Percentiles rank a stretch among this genome's conserved stretches.
Evolutionary conservation across 2,113 vertebrate genomes (phyloP).

Genomic region (Pteruthius melanotis): DNA sequence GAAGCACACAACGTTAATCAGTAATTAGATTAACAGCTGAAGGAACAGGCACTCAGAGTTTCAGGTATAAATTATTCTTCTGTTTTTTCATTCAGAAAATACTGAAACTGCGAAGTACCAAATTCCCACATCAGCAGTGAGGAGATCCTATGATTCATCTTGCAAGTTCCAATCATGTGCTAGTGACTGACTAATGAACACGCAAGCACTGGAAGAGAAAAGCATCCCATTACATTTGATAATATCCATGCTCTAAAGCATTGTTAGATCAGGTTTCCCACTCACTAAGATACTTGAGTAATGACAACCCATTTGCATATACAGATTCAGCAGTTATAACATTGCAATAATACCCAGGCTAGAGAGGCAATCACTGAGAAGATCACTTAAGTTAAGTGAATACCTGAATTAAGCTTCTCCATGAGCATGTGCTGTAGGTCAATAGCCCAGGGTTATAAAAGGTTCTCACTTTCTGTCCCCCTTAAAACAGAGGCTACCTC

Average conservation of each 20-base stretch:
- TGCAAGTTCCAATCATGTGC: background rate
- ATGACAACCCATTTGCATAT: background rate
- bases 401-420: slow-evolving; percentile 35
- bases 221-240: background rate
- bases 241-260: background rate
- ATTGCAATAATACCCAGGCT: background rate
- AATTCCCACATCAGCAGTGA: background rate
- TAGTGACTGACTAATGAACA: background rate
- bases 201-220: background rate
- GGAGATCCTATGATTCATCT: background rate
- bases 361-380: background rate
- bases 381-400: background rate
- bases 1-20: background rate
- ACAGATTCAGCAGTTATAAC: background rate
- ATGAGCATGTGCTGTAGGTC: background rate
- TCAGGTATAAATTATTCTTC: background rate
- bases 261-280: background rate
- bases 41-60: background rate
- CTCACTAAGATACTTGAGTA: background rate
- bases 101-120: background rate
- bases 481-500: background rate
- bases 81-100: slow-evolving; percentile 17
- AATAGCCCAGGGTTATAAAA: background rate
- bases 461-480: background rate
- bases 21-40: slow-evolving; percentile 11